A percentile compares a stretch with the other conserved stretches of the same genome.
These are phyloP conservation scores for Callospermophilus lateralis DNA, from an alignment of 2,113 vertebrate genomes.

Conservation along the genomic window DNA sequence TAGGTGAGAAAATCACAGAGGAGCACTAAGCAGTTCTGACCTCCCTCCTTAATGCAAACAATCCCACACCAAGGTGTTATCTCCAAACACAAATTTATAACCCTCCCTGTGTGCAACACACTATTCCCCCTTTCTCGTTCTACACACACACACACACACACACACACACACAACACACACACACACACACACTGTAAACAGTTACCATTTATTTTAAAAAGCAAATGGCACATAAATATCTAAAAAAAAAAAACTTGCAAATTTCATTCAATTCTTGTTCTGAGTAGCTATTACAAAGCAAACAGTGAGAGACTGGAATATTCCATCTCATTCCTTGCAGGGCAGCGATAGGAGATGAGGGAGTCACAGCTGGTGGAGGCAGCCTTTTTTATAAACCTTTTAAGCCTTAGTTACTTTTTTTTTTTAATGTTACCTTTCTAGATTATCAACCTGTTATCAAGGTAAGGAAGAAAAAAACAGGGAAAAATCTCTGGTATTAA, in stretches of 20 bases:
- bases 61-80: not conserved
- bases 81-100: not conserved
- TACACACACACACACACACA: too few relatives aligned
- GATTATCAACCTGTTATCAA: not conserved
- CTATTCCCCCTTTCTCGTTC: not conserved
- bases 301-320: not conserved
- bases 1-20: conserved; percentile 69
- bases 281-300: not conserved
- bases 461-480: not conserved
- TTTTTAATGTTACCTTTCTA: not conserved
- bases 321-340: not conserved
- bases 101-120: not conserved
- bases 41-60: conserved; percentile 71
- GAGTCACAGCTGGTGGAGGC: not conserved
- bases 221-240: not conserved
- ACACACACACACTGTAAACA: not conserved
- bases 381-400: not conserved
- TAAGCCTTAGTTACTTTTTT: not conserved
- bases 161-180: too few relatives aligned
- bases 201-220: not conserved
- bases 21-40: conserved; percentile 75
- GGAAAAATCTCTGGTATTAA: not conserved
- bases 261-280: not conserved
- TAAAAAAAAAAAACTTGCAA: not conserved
- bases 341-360: not conserved